Conservation (phyloP, 2,888 invertebrate species). For the Morinoia aosen region DNA sequence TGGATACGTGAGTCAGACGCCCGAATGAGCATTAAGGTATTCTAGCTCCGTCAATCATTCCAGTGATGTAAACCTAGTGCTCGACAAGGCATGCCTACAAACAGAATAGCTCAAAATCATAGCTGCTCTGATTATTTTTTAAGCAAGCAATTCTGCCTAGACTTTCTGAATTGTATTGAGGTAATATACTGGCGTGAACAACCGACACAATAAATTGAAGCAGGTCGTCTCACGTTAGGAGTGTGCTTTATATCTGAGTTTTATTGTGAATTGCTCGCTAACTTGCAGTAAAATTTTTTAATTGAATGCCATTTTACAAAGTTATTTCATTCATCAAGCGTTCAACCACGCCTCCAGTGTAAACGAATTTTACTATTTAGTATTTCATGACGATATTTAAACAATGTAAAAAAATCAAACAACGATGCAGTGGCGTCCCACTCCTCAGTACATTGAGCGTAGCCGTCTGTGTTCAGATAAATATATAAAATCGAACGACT, state of each 20-base stretch:
- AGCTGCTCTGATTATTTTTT: not conserved
- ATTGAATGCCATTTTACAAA: not conserved
- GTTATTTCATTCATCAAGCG: not conserved
- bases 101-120: not conserved
- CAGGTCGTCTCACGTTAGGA: not conserved
- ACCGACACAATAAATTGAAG: not conserved
- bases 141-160: not conserved
- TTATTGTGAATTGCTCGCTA: not conserved
- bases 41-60: not conserved
- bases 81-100: not conserved
- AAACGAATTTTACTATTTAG: not conserved
- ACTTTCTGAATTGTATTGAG: not conserved
- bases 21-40: not conserved
- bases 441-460: not conserved
- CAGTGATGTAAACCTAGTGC: not conserved
- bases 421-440: not conserved
- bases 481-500: not conserved
- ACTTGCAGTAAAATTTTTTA: not conserved
- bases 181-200: not conserved
- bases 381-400: not conserved
- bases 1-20: not conserved
- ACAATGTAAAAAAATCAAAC: not conserved
- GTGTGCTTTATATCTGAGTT: not conserved
- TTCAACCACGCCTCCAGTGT: not conserved
- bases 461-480: not conserved